These are phyloP conservation scores for Diloba caeruleocephala DNA, from an alignment of 2,888 invertebrate genomes.

Conservation along the genomic window DNA sequence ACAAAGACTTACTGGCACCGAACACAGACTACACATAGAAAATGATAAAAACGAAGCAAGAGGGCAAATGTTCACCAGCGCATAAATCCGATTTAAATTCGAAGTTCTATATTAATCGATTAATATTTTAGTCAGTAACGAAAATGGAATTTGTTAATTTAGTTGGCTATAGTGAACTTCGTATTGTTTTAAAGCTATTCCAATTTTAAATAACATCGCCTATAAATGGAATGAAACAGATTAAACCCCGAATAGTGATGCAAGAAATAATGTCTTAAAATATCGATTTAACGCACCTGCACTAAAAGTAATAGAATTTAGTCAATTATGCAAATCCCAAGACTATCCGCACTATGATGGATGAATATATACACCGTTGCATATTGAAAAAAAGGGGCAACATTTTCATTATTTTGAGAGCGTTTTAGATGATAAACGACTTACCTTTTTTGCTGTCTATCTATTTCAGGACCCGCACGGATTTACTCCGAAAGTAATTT, in stretches of 20 bases:
- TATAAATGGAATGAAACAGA: background rate
- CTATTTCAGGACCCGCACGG: slow-evolving; percentile 50
- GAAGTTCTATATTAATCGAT: slow-evolving; percentile 11
- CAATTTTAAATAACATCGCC: background rate
- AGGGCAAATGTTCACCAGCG: slow-evolving; percentile 27
- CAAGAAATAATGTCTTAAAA: background rate
- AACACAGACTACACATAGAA: slow-evolving; percentile 34
- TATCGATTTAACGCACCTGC: slow-evolving; percentile 12
- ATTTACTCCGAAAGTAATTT: slow-evolving; percentile 46
- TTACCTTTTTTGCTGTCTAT: slow-evolving; percentile 60
- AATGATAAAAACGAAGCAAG: slow-evolving; percentile 34
- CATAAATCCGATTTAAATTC: slow-evolving; percentile 28
- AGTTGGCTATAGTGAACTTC: background rate
- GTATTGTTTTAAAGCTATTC: background rate
- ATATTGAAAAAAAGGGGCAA: slow-evolving; percentile 58
- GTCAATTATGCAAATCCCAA: slow-evolving; percentile 56
- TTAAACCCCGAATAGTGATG: background rate
- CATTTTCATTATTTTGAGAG: slow-evolving; percentile 62
- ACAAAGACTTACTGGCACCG: slow-evolving; percentile 55
- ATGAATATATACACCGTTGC: slow-evolving; percentile 52
- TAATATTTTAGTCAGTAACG: slow-evolving; percentile 8
- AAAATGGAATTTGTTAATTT: slow-evolving; percentile 12
- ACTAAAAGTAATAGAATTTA: slow-evolving; percentile 47
- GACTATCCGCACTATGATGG: slow-evolving; percentile 55
- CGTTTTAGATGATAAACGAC: slow-evolving; percentile 66